Evolutionary conservation across 2,797 vertebrate species (phyloP).

Genomic region (Fistularia tabacaria): DNA sequence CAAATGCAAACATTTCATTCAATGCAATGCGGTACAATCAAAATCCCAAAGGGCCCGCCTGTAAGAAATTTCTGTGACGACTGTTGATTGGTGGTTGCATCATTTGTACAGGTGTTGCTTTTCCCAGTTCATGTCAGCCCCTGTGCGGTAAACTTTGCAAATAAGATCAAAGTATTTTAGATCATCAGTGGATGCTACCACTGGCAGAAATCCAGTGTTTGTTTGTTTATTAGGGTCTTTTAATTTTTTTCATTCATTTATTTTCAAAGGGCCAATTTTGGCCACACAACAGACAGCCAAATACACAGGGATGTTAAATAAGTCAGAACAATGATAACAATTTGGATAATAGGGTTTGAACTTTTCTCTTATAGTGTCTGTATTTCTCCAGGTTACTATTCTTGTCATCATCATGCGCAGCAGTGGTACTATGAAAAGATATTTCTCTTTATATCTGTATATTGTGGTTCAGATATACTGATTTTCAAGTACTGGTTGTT

Average conservation of each 20-base stretch:
- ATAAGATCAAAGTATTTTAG: background rate
- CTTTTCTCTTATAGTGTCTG: too few relatives aligned
- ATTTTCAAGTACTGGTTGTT: too few relatives aligned
- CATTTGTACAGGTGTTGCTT: constrained; percentile 12
- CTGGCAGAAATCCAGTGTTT: background rate
- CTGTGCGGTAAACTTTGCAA: background rate
- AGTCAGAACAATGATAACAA: too few relatives aligned
- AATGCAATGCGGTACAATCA: constrained; percentile 1
- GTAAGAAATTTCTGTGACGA: background rate
- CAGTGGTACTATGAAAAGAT: too few relatives aligned
- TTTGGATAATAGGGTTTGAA: too few relatives aligned
- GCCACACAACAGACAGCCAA: too few relatives aligned
- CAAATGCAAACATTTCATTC: too few relatives aligned
- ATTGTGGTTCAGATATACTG: too few relatives aligned
- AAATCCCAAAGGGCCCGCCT: background rate
- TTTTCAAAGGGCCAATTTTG: background rate
- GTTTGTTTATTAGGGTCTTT: background rate
- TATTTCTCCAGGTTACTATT: too few relatives aligned
- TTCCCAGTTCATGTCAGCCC: background rate
- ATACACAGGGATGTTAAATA: too few relatives aligned
- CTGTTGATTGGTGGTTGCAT: constrained; percentile 19
- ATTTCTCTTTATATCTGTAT: too few relatives aligned
- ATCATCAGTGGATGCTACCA: background rate
- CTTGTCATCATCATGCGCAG: too few relatives aligned
- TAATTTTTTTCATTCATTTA: background rate